Evolutionary conservation across 2,113 vertebrate species (phyloP).

Genomic region (Ptilonorhynchus violaceus): DNA sequence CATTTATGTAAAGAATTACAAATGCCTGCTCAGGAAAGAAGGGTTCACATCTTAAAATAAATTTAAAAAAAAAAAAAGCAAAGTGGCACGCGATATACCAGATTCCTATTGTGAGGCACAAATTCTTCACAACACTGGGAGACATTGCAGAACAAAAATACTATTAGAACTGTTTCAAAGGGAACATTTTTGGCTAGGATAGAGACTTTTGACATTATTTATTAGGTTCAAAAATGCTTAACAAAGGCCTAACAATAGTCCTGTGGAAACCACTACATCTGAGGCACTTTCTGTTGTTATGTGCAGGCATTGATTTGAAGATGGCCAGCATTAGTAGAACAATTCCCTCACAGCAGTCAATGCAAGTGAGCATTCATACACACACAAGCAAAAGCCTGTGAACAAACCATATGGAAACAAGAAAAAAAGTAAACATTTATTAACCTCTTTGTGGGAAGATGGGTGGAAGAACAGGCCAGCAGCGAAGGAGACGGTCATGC

Average conservation of each 20-base stretch:
- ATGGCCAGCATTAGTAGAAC: slow-evolving; percentile 71
- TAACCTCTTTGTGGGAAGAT: slow-evolving; percentile 82
- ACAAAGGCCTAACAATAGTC: slow-evolving; percentile 80
- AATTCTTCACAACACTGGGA: slow-evolving; percentile 82
- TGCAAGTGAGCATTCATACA: slow-evolving; percentile 75
- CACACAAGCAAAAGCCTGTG: slow-evolving; percentile 76
- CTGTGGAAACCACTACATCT: slow-evolving; percentile 83
- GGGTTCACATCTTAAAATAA: neutral
- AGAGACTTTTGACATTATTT: slow-evolving; percentile 91
- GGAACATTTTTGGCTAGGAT: slow-evolving; percentile 81
- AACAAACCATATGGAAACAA: slow-evolving; percentile 77
- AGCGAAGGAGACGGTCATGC: slow-evolving; percentile 61
- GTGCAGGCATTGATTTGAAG: slow-evolving; percentile 77
- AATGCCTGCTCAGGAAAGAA: neutral
- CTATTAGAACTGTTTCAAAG: slow-evolving; percentile 90
- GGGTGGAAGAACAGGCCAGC: slow-evolving; percentile 74
- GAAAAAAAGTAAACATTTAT: slow-evolving; percentile 71
- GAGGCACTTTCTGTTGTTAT: slow-evolving; percentile 78
- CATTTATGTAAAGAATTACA: neutral
- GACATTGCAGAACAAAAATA: slow-evolving; percentile 83
- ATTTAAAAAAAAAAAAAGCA: neutral
- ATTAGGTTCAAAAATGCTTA: slow-evolving; percentile 83
- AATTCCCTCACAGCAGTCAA: slow-evolving; percentile 82
- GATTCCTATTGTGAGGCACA: slow-evolving; percentile 78
- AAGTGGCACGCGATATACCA: slow-evolving; percentile 80